Conservation (phyloP, 2,888 invertebrate species). For the Caenorhabditis uteleia region DNA sequence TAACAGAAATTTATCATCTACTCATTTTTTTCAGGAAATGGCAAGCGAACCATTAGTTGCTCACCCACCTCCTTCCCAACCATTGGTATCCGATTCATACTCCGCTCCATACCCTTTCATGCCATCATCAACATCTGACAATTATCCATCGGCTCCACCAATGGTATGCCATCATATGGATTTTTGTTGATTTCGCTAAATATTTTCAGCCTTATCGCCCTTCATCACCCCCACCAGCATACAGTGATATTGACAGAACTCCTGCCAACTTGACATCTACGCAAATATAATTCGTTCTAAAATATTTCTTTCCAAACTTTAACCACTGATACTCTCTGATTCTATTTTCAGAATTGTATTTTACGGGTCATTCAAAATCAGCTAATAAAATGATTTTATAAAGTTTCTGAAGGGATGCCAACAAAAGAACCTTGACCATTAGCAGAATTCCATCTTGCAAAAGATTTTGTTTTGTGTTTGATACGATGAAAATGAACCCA, state of each 20-base stretch:
- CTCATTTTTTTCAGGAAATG: constrained; percentile 29
- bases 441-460: too few species aligned
- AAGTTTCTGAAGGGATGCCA: too few species aligned
- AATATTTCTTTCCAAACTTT: too few species aligned
- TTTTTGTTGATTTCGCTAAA: neutral
- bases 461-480: too few species aligned
- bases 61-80: constrained; percentile 14
- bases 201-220: constrained; percentile 6
- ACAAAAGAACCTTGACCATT: too few species aligned
- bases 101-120: constrained; percentile 18
- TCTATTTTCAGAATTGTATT: too few species aligned
- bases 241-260: constrained; percentile 7
- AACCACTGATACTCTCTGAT: too few species aligned
- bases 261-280: neutral
- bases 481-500: too few species aligned
- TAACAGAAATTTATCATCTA: too few species aligned
- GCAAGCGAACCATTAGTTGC: constrained; percentile 14
- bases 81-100: constrained; percentile 20
- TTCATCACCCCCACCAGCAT: constrained; percentile 21
- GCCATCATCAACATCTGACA: neutral
- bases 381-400: too few species aligned
- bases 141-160: constrained; percentile 4
- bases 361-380: too few species aligned
- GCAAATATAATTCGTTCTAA: neutral
- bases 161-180: constrained; percentile 1